phyloP scores from a whole-genome alignment of 1,140 invertebrate species.

The Stenopsyche tienmushanensis region DNA sequence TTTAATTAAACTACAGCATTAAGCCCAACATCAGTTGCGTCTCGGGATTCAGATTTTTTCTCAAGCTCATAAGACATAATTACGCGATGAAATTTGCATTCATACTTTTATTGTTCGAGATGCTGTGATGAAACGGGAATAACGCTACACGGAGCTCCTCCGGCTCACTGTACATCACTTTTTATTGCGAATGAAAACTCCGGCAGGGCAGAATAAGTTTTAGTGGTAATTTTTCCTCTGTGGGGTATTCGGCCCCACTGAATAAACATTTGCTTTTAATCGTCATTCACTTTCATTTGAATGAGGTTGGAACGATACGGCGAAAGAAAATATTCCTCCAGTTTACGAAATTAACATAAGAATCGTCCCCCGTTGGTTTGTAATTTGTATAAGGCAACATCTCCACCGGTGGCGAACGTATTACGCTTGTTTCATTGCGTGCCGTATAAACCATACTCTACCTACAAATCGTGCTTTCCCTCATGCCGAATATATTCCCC shows the following conservation, averaged over 20 bases:
- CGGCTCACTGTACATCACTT: constrained; percentile 6
- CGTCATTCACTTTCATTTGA: constrained; percentile 43
- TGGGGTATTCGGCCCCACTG: constrained; percentile 37
- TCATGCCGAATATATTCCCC: no score
- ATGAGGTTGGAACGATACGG: constrained; percentile 40
- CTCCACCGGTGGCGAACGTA: constrained; percentile 1
- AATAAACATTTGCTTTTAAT: constrained; percentile 43
- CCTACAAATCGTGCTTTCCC: no score
- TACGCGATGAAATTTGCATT: background rate
- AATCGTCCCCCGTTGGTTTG: constrained; percentile 42
- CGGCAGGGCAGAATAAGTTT: constrained; percentile 25
- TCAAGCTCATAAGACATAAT: background rate
- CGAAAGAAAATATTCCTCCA: constrained; percentile 43
- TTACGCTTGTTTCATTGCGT: constrained; percentile 11
- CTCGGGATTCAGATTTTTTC: background rate
- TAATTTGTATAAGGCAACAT: constrained; percentile 39
- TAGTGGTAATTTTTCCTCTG: constrained; percentile 38
- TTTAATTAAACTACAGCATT: no score
- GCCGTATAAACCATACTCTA: constrained; percentile 11
- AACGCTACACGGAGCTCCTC: background rate
- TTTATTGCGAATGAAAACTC: constrained; percentile 19
- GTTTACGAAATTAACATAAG: constrained; percentile 42
- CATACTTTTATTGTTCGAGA: background rate
- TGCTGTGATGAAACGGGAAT: background rate
- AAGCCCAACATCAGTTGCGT: no score